Conservation (phyloP, 2,888 invertebrate genomes). For the Caenorhabditis sp. region DNA sequence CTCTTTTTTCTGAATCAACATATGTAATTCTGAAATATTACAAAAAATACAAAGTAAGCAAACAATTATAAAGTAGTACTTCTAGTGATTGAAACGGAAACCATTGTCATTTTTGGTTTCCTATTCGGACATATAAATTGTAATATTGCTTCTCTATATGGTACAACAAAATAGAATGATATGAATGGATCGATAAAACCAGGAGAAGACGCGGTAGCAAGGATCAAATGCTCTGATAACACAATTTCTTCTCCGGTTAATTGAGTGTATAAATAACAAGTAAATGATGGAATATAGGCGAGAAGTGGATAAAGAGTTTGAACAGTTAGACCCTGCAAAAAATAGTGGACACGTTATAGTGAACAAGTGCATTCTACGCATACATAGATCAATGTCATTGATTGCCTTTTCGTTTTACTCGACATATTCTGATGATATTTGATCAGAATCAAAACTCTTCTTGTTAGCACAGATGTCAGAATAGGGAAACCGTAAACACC, state of each 20-base stretch:
- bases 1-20: no score
- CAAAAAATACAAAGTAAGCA: background rate
- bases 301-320: slow-evolving; percentile 15
- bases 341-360: background rate
- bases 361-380: background rate
- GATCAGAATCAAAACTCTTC: slow-evolving; percentile 23
- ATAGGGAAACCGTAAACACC: slow-evolving; percentile 31
- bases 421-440: slow-evolving; percentile 31
- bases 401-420: slow-evolving; percentile 30
- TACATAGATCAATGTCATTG: slow-evolving; percentile 28
- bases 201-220: slow-evolving; percentile 23
- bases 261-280: slow-evolving; percentile 25
- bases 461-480: slow-evolving; percentile 14
- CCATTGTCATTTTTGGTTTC: background rate
- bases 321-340: slow-evolving; percentile 11
- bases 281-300: slow-evolving; percentile 18
- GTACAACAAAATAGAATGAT: slow-evolving; percentile 37
- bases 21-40: background rate
- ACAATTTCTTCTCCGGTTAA: slow-evolving; percentile 17
- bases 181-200: slow-evolving; percentile 33
- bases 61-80: background rate
- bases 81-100: background rate
- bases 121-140: slow-evolving; percentile 11
- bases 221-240: slow-evolving; percentile 20
- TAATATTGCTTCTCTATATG: slow-evolving; percentile 31